These are phyloP conservation scores for Lycia hirtaria DNA, from an alignment of 2,888 invertebrate species.

Conservation along the genomic window DNA sequence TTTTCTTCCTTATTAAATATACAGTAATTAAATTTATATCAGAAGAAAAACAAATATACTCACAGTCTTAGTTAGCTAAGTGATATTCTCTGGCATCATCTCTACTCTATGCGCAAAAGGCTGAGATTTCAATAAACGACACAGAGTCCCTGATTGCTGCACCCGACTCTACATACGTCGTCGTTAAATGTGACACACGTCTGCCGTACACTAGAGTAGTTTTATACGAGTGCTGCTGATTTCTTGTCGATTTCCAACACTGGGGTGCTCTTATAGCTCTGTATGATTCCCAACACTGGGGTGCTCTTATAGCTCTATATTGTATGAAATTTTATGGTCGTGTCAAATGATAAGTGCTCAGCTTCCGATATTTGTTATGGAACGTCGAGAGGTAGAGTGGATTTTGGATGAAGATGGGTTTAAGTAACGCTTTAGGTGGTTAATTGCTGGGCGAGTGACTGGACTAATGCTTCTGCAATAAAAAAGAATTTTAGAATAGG, in stretches of 20 bases:
- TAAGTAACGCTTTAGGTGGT: too few relatives aligned
- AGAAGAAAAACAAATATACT: too few relatives aligned
- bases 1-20: too few relatives aligned
- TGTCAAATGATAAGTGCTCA: conserved; percentile 17
- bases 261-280: conserved; percentile 18
- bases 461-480: too few relatives aligned
- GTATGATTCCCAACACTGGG: too few relatives aligned
- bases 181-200: conserved; percentile 66
- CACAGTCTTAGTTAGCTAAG: too few relatives aligned
- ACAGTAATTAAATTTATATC: too few relatives aligned
- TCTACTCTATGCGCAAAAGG: conserved; percentile 58
- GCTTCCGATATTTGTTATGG: conserved; percentile 5
- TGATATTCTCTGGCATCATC: conserved; percentile 39
- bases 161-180: conserved; percentile 60
- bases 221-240: conserved; percentile 33
- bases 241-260: conserved; percentile 25
- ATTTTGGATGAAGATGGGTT: too few relatives aligned
- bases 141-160: conserved; percentile 71
- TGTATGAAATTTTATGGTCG: conserved; percentile 19
- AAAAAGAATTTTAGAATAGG: too few relatives aligned
- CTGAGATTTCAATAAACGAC: conserved; percentile 81
- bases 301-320: conserved; percentile 19
- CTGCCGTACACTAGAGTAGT: conserved; percentile 34
- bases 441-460: too few relatives aligned
- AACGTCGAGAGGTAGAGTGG: not conserved